phyloP scores from a whole-genome alignment of 2,797 vertebrate species.

The Hipposideros larvatus region DNA sequence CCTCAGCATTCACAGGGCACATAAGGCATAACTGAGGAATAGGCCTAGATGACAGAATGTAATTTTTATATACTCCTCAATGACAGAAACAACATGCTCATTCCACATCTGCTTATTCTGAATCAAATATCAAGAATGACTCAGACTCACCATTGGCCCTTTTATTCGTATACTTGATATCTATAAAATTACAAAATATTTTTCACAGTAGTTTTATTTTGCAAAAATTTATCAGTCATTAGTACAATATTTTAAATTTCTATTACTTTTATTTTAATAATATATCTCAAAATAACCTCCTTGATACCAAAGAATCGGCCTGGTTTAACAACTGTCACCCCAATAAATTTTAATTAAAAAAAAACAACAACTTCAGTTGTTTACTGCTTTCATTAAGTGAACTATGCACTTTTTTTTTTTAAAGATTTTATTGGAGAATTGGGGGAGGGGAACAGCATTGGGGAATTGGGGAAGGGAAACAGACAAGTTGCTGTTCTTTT shows the following conservation, averaged over 20 bases:
- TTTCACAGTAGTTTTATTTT: background rate
- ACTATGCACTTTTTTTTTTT: background rate
- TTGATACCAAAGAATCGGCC: background rate
- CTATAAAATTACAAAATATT: background rate
- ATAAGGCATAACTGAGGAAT: background rate
- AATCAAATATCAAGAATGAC: background rate
- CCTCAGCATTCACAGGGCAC: background rate
- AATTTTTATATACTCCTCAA: background rate
- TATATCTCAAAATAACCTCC: background rate
- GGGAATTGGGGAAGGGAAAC: no score
- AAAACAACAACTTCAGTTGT: background rate
- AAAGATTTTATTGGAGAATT: no score
- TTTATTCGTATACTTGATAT: background rate
- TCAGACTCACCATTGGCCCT: background rate
- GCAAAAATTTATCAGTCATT: background rate
- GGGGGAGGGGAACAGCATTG: no score
- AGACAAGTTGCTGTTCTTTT: no score
- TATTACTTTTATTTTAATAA: background rate
- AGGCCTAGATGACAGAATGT: no score
- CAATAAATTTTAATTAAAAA: no score
- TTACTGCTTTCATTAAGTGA: background rate
- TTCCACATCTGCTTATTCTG: background rate
- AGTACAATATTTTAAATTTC: background rate
- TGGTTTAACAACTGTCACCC: background rate
- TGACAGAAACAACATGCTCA: background rate